These are phyloP conservation scores for Chironomus tepperi DNA, from an alignment of 1,140 invertebrate genomes.

Conservation along the genomic window DNA sequence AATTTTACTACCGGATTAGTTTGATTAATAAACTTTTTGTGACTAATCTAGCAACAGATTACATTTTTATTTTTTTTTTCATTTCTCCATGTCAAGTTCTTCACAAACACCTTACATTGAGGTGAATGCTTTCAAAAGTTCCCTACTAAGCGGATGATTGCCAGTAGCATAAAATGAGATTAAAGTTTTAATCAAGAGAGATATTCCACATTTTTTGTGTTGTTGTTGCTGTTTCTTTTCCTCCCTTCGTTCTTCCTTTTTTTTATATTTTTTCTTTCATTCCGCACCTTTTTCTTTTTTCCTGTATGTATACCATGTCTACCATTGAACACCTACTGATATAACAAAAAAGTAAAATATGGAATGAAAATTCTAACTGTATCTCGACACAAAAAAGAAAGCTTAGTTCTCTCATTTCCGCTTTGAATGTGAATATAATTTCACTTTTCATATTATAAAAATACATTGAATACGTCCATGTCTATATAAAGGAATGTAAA, in stretches of 20 bases:
- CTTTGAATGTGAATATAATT: background rate
- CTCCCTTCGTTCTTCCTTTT: background rate
- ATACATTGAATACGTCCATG: too few relatives aligned
- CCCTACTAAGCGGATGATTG: background rate
- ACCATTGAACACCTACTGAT: background rate
- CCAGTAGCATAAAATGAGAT: background rate
- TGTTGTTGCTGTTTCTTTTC: background rate
- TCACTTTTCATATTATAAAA: too few relatives aligned
- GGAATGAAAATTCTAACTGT: background rate
- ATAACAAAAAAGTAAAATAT: background rate
- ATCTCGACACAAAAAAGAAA: background rate
- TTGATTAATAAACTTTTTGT: background rate
- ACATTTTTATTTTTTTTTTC: background rate
- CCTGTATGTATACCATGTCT: background rate
- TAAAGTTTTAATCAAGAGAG: constrained; percentile 17
- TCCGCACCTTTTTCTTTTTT: background rate
- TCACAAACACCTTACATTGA: too few relatives aligned
- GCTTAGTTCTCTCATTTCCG: constrained; percentile 1
- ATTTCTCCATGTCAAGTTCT: background rate
- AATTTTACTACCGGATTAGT: background rate
- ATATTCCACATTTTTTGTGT: background rate
- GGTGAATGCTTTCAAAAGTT: background rate
- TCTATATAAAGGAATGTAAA: too few relatives aligned
- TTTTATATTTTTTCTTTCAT: background rate
- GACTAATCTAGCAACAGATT: background rate